Conservation (phyloP, 2,888 invertebrate species). For the Exocentrus adspersus region DNA sequence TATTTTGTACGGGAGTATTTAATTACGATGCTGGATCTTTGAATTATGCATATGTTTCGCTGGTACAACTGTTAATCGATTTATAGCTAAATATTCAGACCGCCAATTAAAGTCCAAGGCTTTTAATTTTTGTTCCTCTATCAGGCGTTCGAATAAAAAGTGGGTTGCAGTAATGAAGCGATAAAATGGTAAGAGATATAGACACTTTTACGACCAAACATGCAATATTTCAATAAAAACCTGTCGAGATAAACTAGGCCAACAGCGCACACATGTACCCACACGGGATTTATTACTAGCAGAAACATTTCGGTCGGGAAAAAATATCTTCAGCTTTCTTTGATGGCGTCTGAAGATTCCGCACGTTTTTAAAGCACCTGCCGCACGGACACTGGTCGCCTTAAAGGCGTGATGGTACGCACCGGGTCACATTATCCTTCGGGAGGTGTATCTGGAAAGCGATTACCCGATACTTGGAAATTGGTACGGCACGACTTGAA, state of each 20-base stretch:
- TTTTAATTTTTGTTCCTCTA: too few relatives aligned
- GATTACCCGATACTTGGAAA: constrained; percentile 32
- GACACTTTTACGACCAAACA: neutral
- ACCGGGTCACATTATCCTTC: constrained; percentile 17
- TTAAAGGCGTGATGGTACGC: neutral
- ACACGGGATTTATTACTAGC: constrained; percentile 3
- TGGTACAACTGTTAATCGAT: too few relatives aligned
- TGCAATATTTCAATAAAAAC: neutral
- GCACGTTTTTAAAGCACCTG: constrained; percentile 42
- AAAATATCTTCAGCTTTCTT: neutral
- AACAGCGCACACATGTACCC: neutral
- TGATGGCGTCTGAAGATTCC: constrained; percentile 9
- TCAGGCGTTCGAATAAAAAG: neutral
- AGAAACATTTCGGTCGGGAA: neutral
- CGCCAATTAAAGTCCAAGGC: too few relatives aligned
- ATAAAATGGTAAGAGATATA: neutral
- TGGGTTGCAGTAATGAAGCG: neutral
- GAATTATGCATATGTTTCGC: too few relatives aligned
- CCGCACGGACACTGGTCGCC: constrained; percentile 26
- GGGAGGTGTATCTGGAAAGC: constrained; percentile 4
- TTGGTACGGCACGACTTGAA: constrained; percentile 50
- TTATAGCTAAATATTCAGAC: too few relatives aligned
- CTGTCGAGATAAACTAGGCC: neutral
- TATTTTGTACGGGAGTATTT: too few relatives aligned
- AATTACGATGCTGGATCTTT: too few relatives aligned